These are phyloP conservation scores for Euzophera pinguis DNA, from an alignment of 2,888 invertebrate species.

Conservation along the genomic window DNA sequence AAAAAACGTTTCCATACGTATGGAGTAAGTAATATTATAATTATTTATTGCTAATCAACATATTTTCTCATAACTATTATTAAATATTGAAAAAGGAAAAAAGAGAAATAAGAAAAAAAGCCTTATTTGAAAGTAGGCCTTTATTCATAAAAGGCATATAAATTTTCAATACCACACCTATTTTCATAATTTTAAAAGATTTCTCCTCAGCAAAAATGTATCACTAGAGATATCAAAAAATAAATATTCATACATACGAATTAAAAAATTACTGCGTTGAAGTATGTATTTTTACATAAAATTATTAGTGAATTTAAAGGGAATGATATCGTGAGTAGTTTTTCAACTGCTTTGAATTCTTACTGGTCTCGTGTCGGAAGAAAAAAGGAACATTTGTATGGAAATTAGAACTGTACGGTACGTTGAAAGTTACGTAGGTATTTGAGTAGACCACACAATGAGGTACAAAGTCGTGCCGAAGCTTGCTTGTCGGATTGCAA, in stretches of 20 bases:
- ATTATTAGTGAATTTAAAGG: slow-evolving; percentile 1
- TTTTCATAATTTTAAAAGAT: too few species aligned
- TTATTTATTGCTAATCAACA: too few species aligned
- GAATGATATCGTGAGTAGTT: neutral
- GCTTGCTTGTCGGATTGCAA: neutral
- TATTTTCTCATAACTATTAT: too few species aligned
- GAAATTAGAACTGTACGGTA: slow-evolving; percentile 12
- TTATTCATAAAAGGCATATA: too few species aligned
- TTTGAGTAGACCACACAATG: slow-evolving; percentile 11
- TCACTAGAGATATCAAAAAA: neutral
- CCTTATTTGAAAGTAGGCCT: too few species aligned
- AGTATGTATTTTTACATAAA: neutral
- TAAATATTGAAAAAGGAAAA: too few species aligned
- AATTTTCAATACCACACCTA: too few species aligned
- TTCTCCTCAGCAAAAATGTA: neutral
- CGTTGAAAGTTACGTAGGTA: slow-evolving; percentile 7
- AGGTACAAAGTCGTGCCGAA: slow-evolving; percentile 1
- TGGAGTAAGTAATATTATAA: too few species aligned
- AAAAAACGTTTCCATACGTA: too few species aligned
- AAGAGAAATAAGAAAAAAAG: too few species aligned
- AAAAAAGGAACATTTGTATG: slow-evolving; percentile 13
- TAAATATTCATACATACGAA: neutral
- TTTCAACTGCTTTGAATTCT: slow-evolving; percentile 11
- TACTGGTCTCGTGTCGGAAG: slow-evolving; percentile 3
- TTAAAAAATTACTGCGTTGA: neutral